Evolutionary conservation across 1,140 invertebrate genomes (phyloP).

Genomic region (Tenebrio molitor): DNA sequence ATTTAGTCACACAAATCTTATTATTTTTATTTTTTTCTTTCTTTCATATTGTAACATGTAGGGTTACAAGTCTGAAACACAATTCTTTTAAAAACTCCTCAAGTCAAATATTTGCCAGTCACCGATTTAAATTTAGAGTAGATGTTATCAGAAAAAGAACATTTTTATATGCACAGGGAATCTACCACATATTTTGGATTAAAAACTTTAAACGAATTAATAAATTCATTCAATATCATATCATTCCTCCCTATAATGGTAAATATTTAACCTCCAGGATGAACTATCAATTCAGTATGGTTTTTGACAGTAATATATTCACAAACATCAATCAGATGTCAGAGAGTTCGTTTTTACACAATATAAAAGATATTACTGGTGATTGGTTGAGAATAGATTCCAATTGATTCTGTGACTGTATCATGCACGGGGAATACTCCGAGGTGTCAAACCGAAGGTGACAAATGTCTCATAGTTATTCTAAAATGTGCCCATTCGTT

Average conservation of each 20-base stretch:
- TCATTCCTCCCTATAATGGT: no score
- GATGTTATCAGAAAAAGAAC: no score
- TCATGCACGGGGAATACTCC: slow-evolving; percentile 15
- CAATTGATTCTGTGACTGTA: slow-evolving; percentile 40
- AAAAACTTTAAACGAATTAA: background rate
- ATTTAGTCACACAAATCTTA: slow-evolving; percentile 8
- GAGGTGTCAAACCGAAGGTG: slow-evolving; percentile 46
- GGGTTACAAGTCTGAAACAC: no score
- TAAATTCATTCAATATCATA: background rate
- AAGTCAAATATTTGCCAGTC: no score
- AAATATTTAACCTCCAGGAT: slow-evolving; percentile 42
- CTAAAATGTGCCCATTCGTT: slow-evolving; percentile 42
- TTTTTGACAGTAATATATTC: slow-evolving; percentile 54
- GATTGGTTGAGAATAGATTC: slow-evolving; percentile 36
- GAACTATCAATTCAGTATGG: slow-evolving; percentile 47
- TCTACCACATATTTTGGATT: no score
- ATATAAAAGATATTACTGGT: slow-evolving; percentile 42
- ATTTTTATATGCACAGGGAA: no score
- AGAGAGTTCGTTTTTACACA: slow-evolving; percentile 30
- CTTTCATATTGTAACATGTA: no score
- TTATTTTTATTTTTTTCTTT: slow-evolving; percentile 2
- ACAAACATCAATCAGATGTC: slow-evolving; percentile 52
- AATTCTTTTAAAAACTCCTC: no score
- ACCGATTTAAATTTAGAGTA: no score
- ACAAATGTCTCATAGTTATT: slow-evolving; percentile 53